These are phyloP conservation scores for Zoroaster sp. DNA, from an alignment of 53 echinoderm and acorn worm genomes.

Conservation along the genomic window DNA sequence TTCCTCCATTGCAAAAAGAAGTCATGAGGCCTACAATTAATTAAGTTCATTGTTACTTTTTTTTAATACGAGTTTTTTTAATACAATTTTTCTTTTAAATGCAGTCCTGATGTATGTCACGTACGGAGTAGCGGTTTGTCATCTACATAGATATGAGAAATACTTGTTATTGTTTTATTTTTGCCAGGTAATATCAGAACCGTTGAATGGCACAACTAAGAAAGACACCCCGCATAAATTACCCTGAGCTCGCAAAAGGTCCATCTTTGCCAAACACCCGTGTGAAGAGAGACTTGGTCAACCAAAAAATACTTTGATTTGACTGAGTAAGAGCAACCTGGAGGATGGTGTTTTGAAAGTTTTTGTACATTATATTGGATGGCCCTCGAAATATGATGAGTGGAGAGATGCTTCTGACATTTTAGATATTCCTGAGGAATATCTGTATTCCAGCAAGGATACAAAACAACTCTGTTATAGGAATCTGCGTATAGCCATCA, in stretches of 20 bases:
- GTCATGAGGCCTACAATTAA: not conserved
- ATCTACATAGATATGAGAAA: not conserved
- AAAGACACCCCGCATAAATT: not conserved
- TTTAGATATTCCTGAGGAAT: conserved; percentile 20
- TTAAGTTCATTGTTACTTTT: not conserved
- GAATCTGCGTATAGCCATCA: not conserved
- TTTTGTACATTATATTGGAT: conserved; percentile 3
- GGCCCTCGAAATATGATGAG: not conserved
- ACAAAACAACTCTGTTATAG: not conserved
- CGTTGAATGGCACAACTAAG: not conserved
- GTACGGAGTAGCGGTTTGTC: no score
- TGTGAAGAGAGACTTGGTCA: not conserved
- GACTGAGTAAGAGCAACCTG: not conserved
- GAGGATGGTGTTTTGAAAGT: not conserved
- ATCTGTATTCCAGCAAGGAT: not conserved
- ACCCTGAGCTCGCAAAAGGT: not conserved
- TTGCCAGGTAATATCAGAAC: not conserved
- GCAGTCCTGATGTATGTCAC: no score
- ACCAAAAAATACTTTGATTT: not conserved
- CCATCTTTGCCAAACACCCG: not conserved
- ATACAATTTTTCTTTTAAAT: no score
- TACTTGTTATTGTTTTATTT: not conserved
- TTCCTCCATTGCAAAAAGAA: no score
- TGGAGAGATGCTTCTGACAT: conserved; percentile 5
- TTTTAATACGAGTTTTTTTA: no score